Percentiles rank a stretch among this genome's conserved stretches.
Evolutionary conservation across 2,113 vertebrate genomes (phyloP).

Genomic region (Lagenorhynchus albirostris): DNA sequence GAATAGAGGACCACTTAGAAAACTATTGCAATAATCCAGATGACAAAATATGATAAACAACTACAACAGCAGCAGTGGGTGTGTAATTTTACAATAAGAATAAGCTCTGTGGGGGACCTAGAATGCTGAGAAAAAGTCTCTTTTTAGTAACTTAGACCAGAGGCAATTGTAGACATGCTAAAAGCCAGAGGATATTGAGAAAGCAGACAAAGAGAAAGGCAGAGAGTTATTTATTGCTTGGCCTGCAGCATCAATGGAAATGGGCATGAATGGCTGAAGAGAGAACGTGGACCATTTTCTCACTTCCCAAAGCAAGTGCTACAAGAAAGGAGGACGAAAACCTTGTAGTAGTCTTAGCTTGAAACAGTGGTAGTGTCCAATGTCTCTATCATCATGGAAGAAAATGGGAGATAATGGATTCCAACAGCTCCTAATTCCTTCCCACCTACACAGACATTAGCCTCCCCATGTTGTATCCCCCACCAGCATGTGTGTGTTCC

Average conservation of each 20-base stretch:
- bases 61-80: background rate
- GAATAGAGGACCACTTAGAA: background rate
- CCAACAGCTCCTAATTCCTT: background rate
- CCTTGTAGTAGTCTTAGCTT: background rate
- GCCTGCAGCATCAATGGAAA: background rate
- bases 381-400: background rate
- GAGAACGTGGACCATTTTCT: background rate
- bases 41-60: background rate
- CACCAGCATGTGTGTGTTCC: too few relatives aligned
- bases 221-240: background rate
- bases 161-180: background rate
- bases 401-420: background rate
- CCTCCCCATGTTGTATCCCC: background rate
- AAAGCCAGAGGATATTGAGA: background rate
- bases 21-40: background rate
- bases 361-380: background rate
- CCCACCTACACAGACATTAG: background rate
- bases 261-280: background rate
- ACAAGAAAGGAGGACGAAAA: background rate
- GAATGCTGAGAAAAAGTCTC: background rate
- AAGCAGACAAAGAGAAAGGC: background rate
- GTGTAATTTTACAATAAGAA: background rate
- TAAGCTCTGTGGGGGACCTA: background rate
- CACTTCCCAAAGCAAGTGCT: background rate
- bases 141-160: conserved; percentile 5